phyloP scores from a whole-genome alignment of 2,797 vertebrate genomes.

The Scolopax rusticola region DNA sequence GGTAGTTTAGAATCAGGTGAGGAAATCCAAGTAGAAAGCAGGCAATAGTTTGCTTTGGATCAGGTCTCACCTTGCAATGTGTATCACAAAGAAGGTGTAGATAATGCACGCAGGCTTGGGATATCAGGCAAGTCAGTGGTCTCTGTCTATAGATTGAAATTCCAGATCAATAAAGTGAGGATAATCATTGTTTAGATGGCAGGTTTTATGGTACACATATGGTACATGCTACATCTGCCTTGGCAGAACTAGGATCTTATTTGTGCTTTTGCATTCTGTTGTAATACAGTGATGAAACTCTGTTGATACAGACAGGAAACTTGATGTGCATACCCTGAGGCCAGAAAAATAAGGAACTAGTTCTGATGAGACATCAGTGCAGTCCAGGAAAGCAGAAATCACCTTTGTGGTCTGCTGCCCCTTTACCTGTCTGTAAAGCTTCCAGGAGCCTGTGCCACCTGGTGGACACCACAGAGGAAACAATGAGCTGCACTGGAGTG shows the following conservation, averaged over 20 bases:
- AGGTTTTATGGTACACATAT: accelerated
- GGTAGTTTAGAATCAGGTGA: not conserved
- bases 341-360: not conserved
- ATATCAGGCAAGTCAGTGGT: not conserved
- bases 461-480: not conserved
- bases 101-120: not conserved
- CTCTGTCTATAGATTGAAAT: not conserved
- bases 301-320: not conserved
- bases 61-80: not conserved
- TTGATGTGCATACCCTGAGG: accelerated
- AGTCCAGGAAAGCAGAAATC: not conserved
- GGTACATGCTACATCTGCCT: not conserved
- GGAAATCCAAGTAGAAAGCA: not conserved
- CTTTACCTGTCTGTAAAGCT: not conserved
- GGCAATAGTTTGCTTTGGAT: not conserved
- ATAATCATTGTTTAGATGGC: not conserved
- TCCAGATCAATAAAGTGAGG: not conserved
- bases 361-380: not conserved
- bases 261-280: not conserved
- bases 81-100: not conserved
- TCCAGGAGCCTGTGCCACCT: not conserved
- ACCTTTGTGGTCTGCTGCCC: not conserved
- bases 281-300: not conserved
- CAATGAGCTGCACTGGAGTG: not conserved
- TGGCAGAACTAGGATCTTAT: not conserved